Conservation (phyloP, 2,113 vertebrate genomes). For the Corythoichthys intestinalis region DNA sequence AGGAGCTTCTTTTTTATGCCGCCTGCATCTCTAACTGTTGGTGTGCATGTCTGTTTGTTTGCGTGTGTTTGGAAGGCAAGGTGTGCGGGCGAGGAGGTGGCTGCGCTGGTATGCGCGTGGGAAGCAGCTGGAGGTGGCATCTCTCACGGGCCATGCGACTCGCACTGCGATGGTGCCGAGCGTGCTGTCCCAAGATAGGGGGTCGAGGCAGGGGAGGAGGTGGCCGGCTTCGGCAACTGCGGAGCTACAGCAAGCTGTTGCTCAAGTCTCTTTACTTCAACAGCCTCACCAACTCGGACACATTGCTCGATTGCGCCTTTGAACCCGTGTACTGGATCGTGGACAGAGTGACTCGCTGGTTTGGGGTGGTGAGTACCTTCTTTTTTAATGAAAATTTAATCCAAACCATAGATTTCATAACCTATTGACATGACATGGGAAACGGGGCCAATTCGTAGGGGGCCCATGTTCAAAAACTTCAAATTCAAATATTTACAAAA, state of each 20-base stretch:
- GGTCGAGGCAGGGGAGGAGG: constrained; percentile 38
- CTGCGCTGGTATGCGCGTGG: constrained; percentile 67
- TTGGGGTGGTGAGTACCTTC: constrained; percentile 84
- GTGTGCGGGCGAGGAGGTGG: constrained; percentile 39
- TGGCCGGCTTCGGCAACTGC: constrained; percentile 67
- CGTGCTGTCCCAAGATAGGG: constrained; percentile 70
- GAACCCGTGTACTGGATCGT: constrained; percentile 96
- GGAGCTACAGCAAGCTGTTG: constrained; percentile 83
- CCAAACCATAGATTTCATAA: too few relatives aligned
- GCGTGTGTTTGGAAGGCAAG: constrained; percentile 56
- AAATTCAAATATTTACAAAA: too few relatives aligned
- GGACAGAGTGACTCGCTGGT: constrained; percentile 93
- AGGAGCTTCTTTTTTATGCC: constrained; percentile 52
- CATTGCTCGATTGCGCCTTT: constrained; percentile 85
- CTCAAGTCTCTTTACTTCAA: constrained; percentile 86
- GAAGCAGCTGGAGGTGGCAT: constrained; percentile 77
- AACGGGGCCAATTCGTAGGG: too few relatives aligned
- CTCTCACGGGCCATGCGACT: constrained; percentile 81
- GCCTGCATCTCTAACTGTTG: constrained; percentile 59
- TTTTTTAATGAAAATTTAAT: too few relatives aligned
- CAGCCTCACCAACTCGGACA: constrained; percentile 83
- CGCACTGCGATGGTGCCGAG: constrained; percentile 79
- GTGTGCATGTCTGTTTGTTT: constrained; percentile 55
- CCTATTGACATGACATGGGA: too few relatives aligned
- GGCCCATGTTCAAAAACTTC: too few relatives aligned